phyloP scores from a whole-genome alignment of 2,113 vertebrate genomes.

The Cromileptes altivelis region DNA sequence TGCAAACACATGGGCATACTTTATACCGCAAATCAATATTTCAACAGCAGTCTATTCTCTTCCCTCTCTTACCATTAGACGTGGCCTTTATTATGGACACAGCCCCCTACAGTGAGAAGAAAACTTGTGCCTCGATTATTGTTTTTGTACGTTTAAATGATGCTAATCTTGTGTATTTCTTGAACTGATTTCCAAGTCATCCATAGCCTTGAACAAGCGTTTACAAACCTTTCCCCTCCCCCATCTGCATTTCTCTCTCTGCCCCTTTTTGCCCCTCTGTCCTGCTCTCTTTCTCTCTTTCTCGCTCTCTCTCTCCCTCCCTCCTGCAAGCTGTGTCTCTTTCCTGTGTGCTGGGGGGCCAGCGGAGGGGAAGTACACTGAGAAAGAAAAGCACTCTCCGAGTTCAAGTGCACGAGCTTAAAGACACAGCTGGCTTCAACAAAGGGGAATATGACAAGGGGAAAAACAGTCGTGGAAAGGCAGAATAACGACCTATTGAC shows the following conservation, averaged over 20 bases:
- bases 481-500: conserved; percentile 61
- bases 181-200: conserved; percentile 49
- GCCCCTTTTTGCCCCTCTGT: conserved; percentile 76
- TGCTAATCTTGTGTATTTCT: conserved; percentile 37
- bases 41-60: conserved; percentile 33
- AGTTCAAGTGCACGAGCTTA: conserved; percentile 85
- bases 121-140: neutral
- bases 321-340: conserved; percentile 75
- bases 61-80: conserved; percentile 7
- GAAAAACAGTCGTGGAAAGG: conserved; percentile 49
- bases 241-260: conserved; percentile 78
- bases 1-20: conserved; percentile 60
- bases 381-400: conserved; percentile 80
- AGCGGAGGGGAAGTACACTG: conserved; percentile 78
- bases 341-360: conserved; percentile 82
- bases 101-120: neutral
- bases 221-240: conserved; percentile 79
- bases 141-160: neutral
- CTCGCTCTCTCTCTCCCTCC: conserved; percentile 42
- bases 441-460: conserved; percentile 53
- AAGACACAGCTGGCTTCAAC: conserved; percentile 77
- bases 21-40: conserved; percentile 67
- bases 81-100: conserved; percentile 36
- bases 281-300: conserved; percentile 37
- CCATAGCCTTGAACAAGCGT: conserved; percentile 69